Percentiles rank a stretch among this genome's conserved stretches.
phyloP scores from a whole-genome alignment of 2,797 vertebrate species.

The Amblyraja radiata region DNA sequence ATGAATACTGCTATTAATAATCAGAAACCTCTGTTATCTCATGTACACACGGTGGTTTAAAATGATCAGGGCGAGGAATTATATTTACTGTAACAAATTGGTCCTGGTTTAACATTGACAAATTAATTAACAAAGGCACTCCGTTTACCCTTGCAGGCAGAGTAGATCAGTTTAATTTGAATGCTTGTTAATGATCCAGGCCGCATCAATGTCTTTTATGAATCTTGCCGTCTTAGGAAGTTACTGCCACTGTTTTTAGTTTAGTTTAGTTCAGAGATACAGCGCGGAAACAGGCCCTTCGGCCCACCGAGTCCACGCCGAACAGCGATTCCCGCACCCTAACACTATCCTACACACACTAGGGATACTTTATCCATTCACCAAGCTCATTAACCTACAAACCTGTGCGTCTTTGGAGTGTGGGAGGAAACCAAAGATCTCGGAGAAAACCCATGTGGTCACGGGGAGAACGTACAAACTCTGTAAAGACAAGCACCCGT shows the following conservation, averaged over 20 bases:
- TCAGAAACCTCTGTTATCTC: conserved; percentile 5
- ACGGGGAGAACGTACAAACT: no score
- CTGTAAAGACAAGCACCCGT: no score
- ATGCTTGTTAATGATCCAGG: background rate
- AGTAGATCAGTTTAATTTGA: background rate
- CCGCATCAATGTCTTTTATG: background rate
- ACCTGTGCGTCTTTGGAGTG: no score
- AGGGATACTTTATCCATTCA: no score
- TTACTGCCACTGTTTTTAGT: background rate
- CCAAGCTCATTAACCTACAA: no score
- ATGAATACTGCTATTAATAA: conserved; percentile 8
- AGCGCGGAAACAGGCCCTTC: no score
- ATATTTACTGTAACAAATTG: background rate
- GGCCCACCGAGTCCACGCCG: no score
- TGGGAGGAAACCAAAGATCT: no score
- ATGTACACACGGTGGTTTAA: background rate
- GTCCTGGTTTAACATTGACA: background rate
- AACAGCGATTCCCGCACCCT: no score
- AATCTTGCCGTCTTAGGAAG: background rate
- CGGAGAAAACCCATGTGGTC: no score
- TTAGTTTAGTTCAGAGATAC: no score
- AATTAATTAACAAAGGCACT: background rate
- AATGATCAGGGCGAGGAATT: background rate
- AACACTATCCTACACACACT: no score
- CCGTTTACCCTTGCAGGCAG: background rate